Evolutionary conservation across 1,140 invertebrate genomes (phyloP).

Genomic region (Papilio helenus): DNA sequence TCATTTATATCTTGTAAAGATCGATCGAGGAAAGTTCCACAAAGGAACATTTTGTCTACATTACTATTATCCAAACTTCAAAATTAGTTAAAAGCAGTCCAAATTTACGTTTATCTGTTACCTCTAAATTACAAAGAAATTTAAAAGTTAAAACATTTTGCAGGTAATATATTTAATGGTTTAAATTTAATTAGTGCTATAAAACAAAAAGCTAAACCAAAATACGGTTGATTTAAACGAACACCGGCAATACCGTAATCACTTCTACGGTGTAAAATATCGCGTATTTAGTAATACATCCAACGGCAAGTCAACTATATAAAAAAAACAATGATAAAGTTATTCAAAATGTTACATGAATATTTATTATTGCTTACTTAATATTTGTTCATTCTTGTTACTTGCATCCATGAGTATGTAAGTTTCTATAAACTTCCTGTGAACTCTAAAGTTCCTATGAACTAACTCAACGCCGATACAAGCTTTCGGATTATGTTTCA

Average conservation of each 20-base stretch:
- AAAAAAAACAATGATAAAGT: not conserved
- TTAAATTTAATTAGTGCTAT: constrained; percentile 32
- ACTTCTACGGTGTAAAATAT: constrained; percentile 24
- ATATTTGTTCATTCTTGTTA: not conserved
- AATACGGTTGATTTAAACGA: constrained; percentile 37
- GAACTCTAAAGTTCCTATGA: too few species aligned
- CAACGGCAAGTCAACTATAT: not conserved
- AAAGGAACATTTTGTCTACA: too few species aligned
- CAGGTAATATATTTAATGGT: constrained; percentile 1
- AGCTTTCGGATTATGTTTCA: not conserved
- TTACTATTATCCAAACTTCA: not conserved
- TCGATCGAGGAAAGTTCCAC: too few species aligned
- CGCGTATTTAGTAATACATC: constrained; percentile 5
- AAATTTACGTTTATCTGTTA: not conserved
- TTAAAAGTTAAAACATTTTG: not conserved
- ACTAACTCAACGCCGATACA: not conserved
- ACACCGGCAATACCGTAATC: constrained; percentile 29
- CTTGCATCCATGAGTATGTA: too few species aligned
- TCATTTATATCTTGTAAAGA: too few species aligned
- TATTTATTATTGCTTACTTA: not conserved
- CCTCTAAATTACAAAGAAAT: not conserved
- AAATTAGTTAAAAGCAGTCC: not conserved
- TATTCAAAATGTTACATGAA: not conserved
- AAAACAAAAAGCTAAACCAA: constrained; percentile 38
- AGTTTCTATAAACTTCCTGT: too few species aligned